Evolutionary conservation across 2,797 vertebrate genomes (phyloP).

Genomic region (Epinephelus coioides): DNA sequence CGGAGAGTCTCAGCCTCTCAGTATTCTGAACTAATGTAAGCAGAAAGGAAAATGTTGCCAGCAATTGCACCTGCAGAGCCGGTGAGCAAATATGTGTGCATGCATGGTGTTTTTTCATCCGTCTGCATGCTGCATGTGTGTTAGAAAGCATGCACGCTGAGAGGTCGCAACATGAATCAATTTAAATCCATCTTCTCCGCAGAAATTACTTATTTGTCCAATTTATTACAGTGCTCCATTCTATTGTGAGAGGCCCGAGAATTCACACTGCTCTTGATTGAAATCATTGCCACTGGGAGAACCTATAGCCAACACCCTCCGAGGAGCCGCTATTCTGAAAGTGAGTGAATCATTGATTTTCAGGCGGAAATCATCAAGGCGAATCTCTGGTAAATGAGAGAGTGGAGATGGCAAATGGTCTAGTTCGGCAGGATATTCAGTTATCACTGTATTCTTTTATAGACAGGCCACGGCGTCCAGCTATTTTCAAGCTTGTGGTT

Average conservation of each 20-base stretch:
- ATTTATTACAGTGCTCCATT: slow-evolving; percentile 78
- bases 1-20: slow-evolving; percentile 9
- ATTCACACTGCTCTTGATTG: slow-evolving; percentile 79
- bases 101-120: slow-evolving; percentile 18
- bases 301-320: slow-evolving; percentile 61
- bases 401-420: slow-evolving; percentile 73
- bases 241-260: slow-evolving; percentile 69
- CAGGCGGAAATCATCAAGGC: slow-evolving; percentile 83
- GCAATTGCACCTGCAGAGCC: slow-evolving; percentile 29
- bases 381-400: slow-evolving; percentile 83
- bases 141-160: slow-evolving; percentile 24
- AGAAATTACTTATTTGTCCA: slow-evolving; percentile 85
- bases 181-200: slow-evolving; percentile 77
- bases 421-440: slow-evolving; percentile 78
- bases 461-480: slow-evolving; percentile 63
- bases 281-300: slow-evolving; percentile 80
- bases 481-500: slow-evolving; percentile 67
- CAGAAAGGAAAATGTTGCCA: slow-evolving; percentile 41
- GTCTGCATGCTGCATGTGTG: slow-evolving; percentile 28
- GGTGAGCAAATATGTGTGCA: slow-evolving; percentile 7
- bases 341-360: slow-evolving; percentile 83
- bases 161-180: slow-evolving; percentile 74
- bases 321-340: slow-evolving; percentile 70
- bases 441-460: slow-evolving; percentile 76
- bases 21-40: slow-evolving; percentile 33